Conservation (phyloP, 2,797 vertebrate species). For the Odontamblyopus rebecca region DNA sequence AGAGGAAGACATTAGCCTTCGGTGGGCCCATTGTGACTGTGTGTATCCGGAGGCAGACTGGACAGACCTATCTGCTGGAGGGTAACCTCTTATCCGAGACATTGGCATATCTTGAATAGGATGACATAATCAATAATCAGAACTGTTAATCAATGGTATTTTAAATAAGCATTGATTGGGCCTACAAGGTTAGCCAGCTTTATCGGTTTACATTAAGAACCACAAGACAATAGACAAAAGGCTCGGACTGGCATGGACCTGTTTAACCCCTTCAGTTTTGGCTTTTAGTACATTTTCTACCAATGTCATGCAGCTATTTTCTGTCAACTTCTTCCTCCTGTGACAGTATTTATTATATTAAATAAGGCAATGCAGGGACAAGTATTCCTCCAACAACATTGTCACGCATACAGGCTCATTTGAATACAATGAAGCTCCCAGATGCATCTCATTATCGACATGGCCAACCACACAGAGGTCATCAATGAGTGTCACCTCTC, state of each 20-base stretch:
- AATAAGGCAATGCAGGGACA: slow-evolving; percentile 23
- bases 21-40: slow-evolving; percentile 27
- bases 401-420: slow-evolving; percentile 65
- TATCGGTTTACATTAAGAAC: slow-evolving; percentile 83
- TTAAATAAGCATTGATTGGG: slow-evolving; percentile 82
- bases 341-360: slow-evolving; percentile 22
- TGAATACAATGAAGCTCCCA: slow-evolving; percentile 71
- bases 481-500: slow-evolving; percentile 73
- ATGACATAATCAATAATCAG: slow-evolving; percentile 84
- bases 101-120: slow-evolving; percentile 77
- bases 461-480: slow-evolving; percentile 72
- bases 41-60: slow-evolving; percentile 40
- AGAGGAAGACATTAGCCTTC: slow-evolving; percentile 12
- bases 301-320: background rate
- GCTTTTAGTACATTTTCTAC: slow-evolving; percentile 17
- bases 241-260: slow-evolving; percentile 49
- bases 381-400: slow-evolving; percentile 55
- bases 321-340: background rate
- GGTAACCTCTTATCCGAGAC: slow-evolving; percentile 76
- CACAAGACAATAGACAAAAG: slow-evolving; percentile 79
- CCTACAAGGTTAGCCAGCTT: slow-evolving; percentile 82
- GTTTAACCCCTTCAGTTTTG: slow-evolving; percentile 50
- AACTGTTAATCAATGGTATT: slow-evolving; percentile 86
- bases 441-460: slow-evolving; percentile 77
- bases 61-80: slow-evolving; percentile 64